Evolutionary conservation across 1,140 invertebrate genomes (phyloP).

Genomic region (Drosophila tani): DNA sequence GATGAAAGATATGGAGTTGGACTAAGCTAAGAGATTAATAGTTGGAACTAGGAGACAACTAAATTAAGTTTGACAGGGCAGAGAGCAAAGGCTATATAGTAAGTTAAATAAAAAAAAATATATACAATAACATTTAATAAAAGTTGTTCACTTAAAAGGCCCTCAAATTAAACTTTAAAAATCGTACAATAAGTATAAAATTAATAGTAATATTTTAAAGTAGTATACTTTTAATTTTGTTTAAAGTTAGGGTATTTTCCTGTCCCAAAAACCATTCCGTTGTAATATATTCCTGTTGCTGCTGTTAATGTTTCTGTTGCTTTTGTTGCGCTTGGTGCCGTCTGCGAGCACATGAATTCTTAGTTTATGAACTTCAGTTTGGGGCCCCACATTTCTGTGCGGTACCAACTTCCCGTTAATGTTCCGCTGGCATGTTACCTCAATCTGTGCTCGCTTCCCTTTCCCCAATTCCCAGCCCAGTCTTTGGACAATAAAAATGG

Average conservation of each 20-base stretch:
- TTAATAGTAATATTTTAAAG: background rate
- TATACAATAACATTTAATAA: background rate
- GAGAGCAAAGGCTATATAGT: background rate
- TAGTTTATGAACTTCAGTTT: constrained; percentile 76
- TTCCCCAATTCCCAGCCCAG: constrained; percentile 9
- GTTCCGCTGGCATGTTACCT: constrained; percentile 56
- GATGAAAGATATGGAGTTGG: constrained; percentile 11
- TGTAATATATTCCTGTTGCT: constrained; percentile 11
- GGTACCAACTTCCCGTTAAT: constrained; percentile 47
- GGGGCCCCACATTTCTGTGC: constrained; percentile 7
- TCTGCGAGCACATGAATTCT: constrained; percentile 71
- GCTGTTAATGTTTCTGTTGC: constrained; percentile 20
- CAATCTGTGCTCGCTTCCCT: constrained; percentile 40
- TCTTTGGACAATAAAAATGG: constrained; percentile 69
- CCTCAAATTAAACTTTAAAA: background rate
- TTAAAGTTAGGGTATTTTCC: constrained; percentile 13
- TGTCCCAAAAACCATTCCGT: rapidly evolving
- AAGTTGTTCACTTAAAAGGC: too few relatives aligned
- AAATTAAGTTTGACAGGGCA: background rate
- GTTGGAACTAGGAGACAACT: background rate
- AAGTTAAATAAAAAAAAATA: background rate
- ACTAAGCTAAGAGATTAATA: background rate
- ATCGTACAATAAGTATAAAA: background rate
- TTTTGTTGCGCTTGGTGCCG: constrained; percentile 35
- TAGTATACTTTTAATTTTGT: too few relatives aligned